Conservation (phyloP, 2,888 invertebrate species). For the Sphecodes monilicornis region DNA sequence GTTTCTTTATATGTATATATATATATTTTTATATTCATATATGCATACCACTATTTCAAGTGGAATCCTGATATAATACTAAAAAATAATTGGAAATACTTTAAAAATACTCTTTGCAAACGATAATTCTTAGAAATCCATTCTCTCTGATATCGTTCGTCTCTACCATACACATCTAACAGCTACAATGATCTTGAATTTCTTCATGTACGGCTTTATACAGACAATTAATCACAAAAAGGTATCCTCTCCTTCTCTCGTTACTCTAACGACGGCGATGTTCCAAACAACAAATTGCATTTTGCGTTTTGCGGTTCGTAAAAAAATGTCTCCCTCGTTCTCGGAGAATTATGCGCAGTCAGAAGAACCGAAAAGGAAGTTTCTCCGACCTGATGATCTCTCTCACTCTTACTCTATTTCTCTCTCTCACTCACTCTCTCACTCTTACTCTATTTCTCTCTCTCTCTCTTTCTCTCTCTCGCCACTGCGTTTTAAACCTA, state of each 20-base stretch:
- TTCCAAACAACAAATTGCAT: slow-evolving; percentile 70
- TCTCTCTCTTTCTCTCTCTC: slow-evolving; percentile 18
- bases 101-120: slow-evolving; percentile 84
- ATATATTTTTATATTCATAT: slow-evolving; percentile 57
- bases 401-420: not conserved
- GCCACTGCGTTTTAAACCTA: slow-evolving; percentile 58
- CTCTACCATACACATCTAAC: slow-evolving; percentile 68
- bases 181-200: slow-evolving; percentile 69
- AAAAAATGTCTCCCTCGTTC: slow-evolving; percentile 5
- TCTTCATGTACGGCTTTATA: slow-evolving; percentile 67
- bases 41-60: slow-evolving; percentile 66
- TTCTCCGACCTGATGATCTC: not conserved
- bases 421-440: not conserved
- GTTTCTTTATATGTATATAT: slow-evolving; percentile 66
- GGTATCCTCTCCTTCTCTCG: slow-evolving; percentile 57
- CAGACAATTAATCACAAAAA: slow-evolving; percentile 76
- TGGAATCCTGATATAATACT: slow-evolving; percentile 81
- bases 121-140: slow-evolving; percentile 76
- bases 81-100: slow-evolving; percentile 84
- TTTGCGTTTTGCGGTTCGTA: not conserved
- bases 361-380: not conserved
- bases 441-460: too few relatives aligned
- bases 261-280: slow-evolving; percentile 63
- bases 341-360: slow-evolving; percentile 1
- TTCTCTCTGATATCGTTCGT: slow-evolving; percentile 61